Evolutionary conservation across 2,797 vertebrate genomes (phyloP), one percentile per base, ranked within the genome.

Genomic region (Clamator glandarius): DNA sequence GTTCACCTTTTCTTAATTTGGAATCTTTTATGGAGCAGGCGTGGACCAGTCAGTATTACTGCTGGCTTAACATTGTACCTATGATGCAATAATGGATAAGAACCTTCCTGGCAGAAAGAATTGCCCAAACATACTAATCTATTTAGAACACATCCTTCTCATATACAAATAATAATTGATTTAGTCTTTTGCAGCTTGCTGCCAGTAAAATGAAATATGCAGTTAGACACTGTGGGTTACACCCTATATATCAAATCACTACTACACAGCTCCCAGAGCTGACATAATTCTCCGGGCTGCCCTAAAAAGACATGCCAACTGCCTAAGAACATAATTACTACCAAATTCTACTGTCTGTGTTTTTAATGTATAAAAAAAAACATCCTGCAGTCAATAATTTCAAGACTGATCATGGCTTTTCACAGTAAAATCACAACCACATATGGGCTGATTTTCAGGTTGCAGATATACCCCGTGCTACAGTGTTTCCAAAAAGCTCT

Each of bases 131-230:
- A 58, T 48, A 92, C 36, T 88, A 78, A 96, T 74, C 88, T 92
- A 66, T 95, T 96, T 88, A 88, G 86, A 94, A 36, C 52, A 79
- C 87, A 79, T 94, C 68, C 68, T 93, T 94, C 64, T 96, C n/a
- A 24, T n/a, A 76, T 17, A 33, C 44, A 90, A 66, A 84, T 78
- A 92, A 66, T 39, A 87, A 72, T 29, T 97, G 96, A 96, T 96
- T 96, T 83, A 96, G 63, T 55, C 33, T 94, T 95, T 93, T 87
- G 68, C 89, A 96, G 35, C 58, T 93, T 64, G 15, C 66, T 96
- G 74, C 63, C 94, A 96, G 67, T 86, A 83, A 92, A 81, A 92
- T 91, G 62, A 97, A 96, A 85, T 76, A 95, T 76, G 62, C 62
- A 55, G 73, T 92, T 89, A 88, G 67, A 91, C 76, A 84, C 48